Evolutionary conservation across 1,140 invertebrate genomes (phyloP).

Genomic region (Cyclargus thomasi): DNA sequence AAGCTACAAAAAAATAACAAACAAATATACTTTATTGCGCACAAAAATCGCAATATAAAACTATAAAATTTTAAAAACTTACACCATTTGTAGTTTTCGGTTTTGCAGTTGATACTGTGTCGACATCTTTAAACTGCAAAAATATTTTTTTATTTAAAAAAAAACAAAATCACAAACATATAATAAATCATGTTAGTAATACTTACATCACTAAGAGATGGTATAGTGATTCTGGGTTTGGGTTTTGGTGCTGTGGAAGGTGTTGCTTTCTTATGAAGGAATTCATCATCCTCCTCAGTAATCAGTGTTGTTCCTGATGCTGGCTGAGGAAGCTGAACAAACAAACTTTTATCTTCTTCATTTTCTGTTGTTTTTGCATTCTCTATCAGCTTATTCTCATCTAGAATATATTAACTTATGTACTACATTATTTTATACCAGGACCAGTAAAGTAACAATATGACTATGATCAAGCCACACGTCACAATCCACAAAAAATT

Average conservation of each 20-base stretch:
- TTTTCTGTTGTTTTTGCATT: conserved; percentile 6
- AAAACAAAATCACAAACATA: neutral
- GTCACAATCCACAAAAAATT: too few relatives aligned
- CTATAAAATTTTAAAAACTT: conserved; percentile 29
- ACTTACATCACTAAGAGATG: conserved; percentile 61
- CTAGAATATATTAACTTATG: neutral
- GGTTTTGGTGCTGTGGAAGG: conserved; percentile 47
- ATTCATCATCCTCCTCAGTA: conserved; percentile 77
- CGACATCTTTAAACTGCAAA: conserved; percentile 75
- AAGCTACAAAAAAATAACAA: conserved; percentile 16
- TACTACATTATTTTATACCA: too few relatives aligned
- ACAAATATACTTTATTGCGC: too few relatives aligned
- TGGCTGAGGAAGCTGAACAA: conserved; percentile 54
- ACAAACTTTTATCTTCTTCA: conserved; percentile 36
- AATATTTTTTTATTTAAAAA: conserved; percentile 24
- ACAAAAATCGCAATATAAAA: too few relatives aligned
- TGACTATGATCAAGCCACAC: too few relatives aligned
- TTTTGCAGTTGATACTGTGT: conserved; percentile 53
- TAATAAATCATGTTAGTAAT: neutral
- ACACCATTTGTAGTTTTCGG: conserved; percentile 50
- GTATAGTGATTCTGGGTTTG: conserved; percentile 60
- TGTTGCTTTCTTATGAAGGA: conserved; percentile 76
- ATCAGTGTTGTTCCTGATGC: conserved; percentile 41
- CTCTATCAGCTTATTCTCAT: neutral
- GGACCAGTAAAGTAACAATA: too few relatives aligned